Base-by-base conservation (phyloP, 2,888 invertebrate species). In the Troides aeacus region DNA sequence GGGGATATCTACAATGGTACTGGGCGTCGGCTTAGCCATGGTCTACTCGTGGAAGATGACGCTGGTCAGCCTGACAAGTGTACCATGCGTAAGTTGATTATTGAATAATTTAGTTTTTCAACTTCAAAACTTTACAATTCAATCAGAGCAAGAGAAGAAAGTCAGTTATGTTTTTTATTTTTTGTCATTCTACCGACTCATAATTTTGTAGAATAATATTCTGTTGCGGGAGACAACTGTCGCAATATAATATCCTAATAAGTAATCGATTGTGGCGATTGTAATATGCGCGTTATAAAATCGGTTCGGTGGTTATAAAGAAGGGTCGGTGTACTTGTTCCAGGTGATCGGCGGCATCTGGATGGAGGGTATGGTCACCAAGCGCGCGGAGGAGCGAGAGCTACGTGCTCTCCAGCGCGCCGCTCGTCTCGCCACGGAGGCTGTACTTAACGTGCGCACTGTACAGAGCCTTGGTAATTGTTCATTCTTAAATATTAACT, bases 21-120 rank as follows among this genome's bases (percentile, higher is more conserved):
- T 95, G 56, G 94, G 94, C 0, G 89, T 94, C 24, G 86, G 92
- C 0, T 78, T 95, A 24, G 93, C 94, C 1, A 81, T 93, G 86
- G 86, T 83, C 57, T 94, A 90, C 84, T 93, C 94, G 1, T 94
- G 94, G 94, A 94, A 94, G 81, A 93, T 95, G 93, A 94, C 95
- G 0, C 82, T 95, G 39, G 94, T 95, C 73, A 94, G 94, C 1
- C 82, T 94, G 6, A 81, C 93, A 21, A 93, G 94, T 68, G 93
- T 95, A 60, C 95, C 95, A 0, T 83, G 94, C 72, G 94, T 95
- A 61, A 87, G 94, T 83, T 56, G 30, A 5, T 30, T 30, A 5
- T 30, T 30, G 3, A 30, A 30, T 30, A 30, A 30, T 30, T 30
- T 30, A 30, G 30, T 30, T 30, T 30, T 5, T 30, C 5, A 30